Conservation (phyloP, 2,797 vertebrate species). For the Lophius americanus region DNA sequence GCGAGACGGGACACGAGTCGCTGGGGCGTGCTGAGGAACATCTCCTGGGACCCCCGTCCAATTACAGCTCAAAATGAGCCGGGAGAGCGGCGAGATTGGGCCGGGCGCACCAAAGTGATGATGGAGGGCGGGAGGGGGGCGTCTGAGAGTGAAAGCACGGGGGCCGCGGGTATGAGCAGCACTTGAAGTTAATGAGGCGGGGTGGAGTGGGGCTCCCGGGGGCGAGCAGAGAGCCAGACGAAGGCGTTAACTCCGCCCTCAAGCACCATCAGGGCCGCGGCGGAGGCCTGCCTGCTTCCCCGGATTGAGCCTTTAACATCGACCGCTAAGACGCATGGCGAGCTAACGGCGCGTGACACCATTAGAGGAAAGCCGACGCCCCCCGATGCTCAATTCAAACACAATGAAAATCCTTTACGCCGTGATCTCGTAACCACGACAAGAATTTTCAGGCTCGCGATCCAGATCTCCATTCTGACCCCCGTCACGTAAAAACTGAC, state of each 20-base stretch:
- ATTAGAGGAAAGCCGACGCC: conserved; percentile 24
- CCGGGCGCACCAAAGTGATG: conserved; percentile 60
- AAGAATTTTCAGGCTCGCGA: conserved; percentile 22
- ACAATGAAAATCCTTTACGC: conserved; percentile 7
- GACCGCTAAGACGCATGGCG: not conserved
- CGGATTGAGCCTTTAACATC: not conserved
- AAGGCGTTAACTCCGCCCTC: conserved; percentile 67
- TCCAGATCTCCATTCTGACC: conserved; percentile 32
- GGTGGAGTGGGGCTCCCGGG: conserved; percentile 58
- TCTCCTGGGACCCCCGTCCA: conserved; percentile 72
- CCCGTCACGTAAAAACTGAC: conserved; percentile 42
- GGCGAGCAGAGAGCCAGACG: conserved; percentile 31
- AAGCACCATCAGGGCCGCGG: conserved; percentile 63
- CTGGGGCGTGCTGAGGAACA: conserved; percentile 68
- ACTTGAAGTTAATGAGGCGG: conserved; percentile 78
- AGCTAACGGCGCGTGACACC: conserved; percentile 50
- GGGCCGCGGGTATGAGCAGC: conserved; percentile 59
- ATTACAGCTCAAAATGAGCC: conserved; percentile 82
- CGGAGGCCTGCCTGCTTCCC: conserved; percentile 4
- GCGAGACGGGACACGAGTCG: conserved; percentile 56
- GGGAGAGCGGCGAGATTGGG: conserved; percentile 67
- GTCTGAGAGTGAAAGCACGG: conserved; percentile 42
- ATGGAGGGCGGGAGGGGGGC: conserved; percentile 38
- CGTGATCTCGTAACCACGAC: conserved; percentile 23
- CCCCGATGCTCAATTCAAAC: conserved; percentile 1